Evolutionary conservation across 2,888 invertebrate species (phyloP).

Genomic region (Syritta pipiens): DNA sequence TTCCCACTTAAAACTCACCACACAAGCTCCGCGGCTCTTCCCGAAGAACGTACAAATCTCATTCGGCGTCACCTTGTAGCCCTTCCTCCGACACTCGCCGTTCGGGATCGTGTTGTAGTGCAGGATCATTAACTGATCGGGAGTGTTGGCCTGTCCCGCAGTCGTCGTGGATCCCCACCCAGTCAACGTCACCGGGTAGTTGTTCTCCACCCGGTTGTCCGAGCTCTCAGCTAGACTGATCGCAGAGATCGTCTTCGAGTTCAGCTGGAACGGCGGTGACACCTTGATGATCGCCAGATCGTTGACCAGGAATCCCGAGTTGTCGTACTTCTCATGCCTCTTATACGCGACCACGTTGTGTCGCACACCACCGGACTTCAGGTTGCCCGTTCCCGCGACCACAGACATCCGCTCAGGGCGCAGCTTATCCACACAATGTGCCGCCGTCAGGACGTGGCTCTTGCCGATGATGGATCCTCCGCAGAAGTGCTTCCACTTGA

Average conservation of each 20-base stretch:
- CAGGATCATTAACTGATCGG: constrained; percentile 75
- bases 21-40: constrained; percentile 76
- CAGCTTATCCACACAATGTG: constrained; percentile 75
- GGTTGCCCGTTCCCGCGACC: constrained; percentile 73
- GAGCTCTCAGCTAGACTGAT: constrained; percentile 70
- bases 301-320: constrained; percentile 72
- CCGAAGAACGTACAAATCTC: constrained; percentile 76
- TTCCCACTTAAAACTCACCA: constrained; percentile 72
- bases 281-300: constrained; percentile 77
- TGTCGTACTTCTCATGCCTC: constrained; percentile 74
- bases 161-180: constrained; percentile 77
- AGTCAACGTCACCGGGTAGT: constrained; percentile 74
- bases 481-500: constrained; percentile 76
- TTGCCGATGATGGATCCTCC: constrained; percentile 77
- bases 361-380: constrained; percentile 73
- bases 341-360: constrained; percentile 72
- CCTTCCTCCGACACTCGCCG: constrained; percentile 74
- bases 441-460: constrained; percentile 77
- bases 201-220: constrained; percentile 72
- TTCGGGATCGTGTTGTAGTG: constrained; percentile 77
- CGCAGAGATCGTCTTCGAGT: constrained; percentile 70
- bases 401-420: constrained; percentile 72
- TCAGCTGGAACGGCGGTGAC: constrained; percentile 73
- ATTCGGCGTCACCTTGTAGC: constrained; percentile 75
- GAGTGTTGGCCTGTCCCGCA: constrained; percentile 70